Evolutionary conservation across 2,797 vertebrate genomes (phyloP), one percentile per base, ranked within the genome.

Genomic region (Xiphophorus birchmanni): DNA sequence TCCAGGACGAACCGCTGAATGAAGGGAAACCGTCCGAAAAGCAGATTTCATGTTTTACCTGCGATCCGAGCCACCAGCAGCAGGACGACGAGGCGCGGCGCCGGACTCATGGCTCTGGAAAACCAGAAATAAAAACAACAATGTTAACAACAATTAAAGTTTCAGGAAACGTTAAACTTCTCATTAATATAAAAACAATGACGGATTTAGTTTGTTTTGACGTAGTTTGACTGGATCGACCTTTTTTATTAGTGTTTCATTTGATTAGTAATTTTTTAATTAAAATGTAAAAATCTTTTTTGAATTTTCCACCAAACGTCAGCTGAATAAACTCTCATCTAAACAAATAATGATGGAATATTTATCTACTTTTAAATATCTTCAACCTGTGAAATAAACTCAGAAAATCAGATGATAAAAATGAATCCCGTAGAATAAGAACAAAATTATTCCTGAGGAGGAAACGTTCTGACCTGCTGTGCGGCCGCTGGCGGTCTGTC

Each of bases 11-110:
- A 48, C 4, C 0, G 47, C 47, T 17, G 47, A 15, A 17, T 17
- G 48, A 50, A 18, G 4, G 17, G 48, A 50, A 50, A 50, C 17
- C 17, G 48, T 50, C 48, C 5, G 17, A 18, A 50, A 50, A 50
- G 48, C 48, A 50, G 48, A 50, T 50, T 17, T 48, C 1, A 15
- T 48, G 47, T 54, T 40, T 76, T 58, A 80, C 79, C 79, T 80
- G 79, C n/a, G 32, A 52, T 48, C 42, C 11, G 54, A 7, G 65
- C 50, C 1, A 42, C 74, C 50, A 76, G 74, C 50, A 80, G 74
- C 63, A 76, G 50, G 0, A 80, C 23, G 50, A 72, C 5, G 74
- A 79, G 42, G 54, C 13, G 3, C 42, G 29, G 23, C 5, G 15
- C 32, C 42, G 10, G 15, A 32, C 6, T 47, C 79, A 79, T 73